Evolutionary conservation across 2,888 invertebrate genomes (phyloP), one percentile per base, ranked within the genome.

Genomic region (Andricus quercusramuli): DNA sequence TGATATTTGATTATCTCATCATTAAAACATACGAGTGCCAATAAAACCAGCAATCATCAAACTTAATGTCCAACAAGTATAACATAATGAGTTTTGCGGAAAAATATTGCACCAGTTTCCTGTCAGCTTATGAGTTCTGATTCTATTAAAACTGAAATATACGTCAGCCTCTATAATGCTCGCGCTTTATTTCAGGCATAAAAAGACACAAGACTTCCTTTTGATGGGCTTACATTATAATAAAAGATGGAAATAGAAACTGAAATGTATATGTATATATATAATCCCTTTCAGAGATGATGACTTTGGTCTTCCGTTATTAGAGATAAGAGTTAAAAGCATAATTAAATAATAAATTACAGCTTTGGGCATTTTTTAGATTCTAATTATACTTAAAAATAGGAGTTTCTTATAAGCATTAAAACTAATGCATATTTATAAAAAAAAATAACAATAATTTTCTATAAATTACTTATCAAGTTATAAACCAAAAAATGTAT

Each of bases 71-170:
- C 20, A 17, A 41, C 44, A 44, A 67, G 51, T 56, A 32, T 56
- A 56, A 74, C 51, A 56, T 74, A 74, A 74, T 56, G 56, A 74
- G 56, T 74, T 74, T 74, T 74, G 32, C 51, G 32, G 51, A 56
- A 74, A 74, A 56, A 56, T 74, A 74, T 74, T 74, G 32, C 13
- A 32, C n/a, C 56, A 56, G 74, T 74, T 74, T 74, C 2, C 56
- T 56, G 56, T 74, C n/a, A 74, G 51, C 56, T 74, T 32, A 78
- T 51, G 78, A 78, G 67, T 44, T 74, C 74, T 74, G 74, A 74
- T 56, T 74, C 74, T 32, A 74, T 56, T 74, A 74, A 74, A 74
- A 56, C 5, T 74, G 56, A 74, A 56, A 74, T 74, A n/a, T 74
- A 74, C n/a, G 32, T n/a, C 56, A 74, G 70, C 11, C 44, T 70